A percentile compares a stretch with the other conserved stretches of the same genome.
Evolutionary conservation across 2,113 vertebrate genomes (phyloP).

Genomic region (Lepus timidus): DNA sequence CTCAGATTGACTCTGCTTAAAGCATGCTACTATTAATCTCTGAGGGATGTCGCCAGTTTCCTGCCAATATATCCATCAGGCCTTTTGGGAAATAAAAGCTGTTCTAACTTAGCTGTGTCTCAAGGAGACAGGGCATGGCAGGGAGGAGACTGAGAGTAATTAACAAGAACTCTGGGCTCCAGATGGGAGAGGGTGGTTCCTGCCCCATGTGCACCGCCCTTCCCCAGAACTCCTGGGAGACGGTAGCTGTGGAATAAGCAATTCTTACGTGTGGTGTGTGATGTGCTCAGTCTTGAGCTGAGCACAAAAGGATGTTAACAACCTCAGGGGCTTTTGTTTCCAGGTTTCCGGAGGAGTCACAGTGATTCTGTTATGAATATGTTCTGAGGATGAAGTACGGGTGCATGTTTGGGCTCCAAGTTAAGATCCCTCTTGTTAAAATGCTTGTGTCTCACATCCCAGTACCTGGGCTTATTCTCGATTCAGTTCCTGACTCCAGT

Average conservation of each 20-base stretch:
- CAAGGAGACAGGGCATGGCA: neutral
- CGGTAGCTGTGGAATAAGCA: constrained; percentile 4
- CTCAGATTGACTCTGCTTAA: neutral
- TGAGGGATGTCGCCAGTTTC: neutral
- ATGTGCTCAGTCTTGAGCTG: neutral
- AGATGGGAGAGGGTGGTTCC: neutral
- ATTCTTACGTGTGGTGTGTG: neutral
- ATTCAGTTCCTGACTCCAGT: too few species aligned
- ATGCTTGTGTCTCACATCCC: too few species aligned
- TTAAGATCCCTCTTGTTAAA: too few species aligned
- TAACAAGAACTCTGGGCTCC: constrained; percentile 62
- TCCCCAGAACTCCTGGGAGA: neutral
- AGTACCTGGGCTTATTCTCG: too few species aligned
- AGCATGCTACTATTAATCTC: neutral
- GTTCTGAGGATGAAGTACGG: neutral
- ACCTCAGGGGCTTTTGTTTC: neutral
- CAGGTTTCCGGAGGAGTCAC: constrained; percentile 3
- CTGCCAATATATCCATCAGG: constrained; percentile 6
- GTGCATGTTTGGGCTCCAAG: too few species aligned
- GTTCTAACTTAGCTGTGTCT: constrained; percentile 9
- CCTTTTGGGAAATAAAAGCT: constrained; percentile 33
- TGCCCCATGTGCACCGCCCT: neutral
- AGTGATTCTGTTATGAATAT: constrained; percentile 20
- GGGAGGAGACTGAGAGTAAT: constrained; percentile 54
- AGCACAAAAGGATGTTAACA: constrained; percentile 38